Conservation (phyloP, 2,888 invertebrate species). For the Lamellibrachia satsuma region DNA sequence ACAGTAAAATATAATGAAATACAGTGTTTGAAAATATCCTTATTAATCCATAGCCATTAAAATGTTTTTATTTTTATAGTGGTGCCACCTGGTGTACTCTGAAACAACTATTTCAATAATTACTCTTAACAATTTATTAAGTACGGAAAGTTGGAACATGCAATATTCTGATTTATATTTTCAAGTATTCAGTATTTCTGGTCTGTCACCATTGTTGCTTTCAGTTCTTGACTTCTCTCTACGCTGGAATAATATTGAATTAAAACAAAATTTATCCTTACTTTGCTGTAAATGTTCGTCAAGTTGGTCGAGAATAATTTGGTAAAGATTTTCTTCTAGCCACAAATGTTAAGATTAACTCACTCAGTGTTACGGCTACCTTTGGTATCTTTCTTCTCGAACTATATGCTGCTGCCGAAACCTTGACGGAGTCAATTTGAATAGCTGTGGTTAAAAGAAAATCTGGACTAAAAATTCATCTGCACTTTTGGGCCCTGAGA, state of each 20-base stretch:
- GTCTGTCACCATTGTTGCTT: neutral
- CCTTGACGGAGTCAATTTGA: neutral
- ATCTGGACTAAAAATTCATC: neutral
- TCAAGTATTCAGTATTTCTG: neutral
- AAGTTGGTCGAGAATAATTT: no score
- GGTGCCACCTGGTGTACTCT: neutral
- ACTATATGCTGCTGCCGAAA: no score
- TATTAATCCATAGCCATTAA: neutral
- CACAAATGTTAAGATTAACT: no score
- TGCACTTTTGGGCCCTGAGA: neutral
- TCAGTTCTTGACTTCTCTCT: neutral
- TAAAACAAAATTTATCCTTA: neutral
- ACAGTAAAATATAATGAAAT: neutral
- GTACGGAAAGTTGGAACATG: neutral
- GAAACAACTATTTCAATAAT: neutral
- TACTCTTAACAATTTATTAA: neutral
- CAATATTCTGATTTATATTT: neutral
- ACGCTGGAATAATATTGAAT: neutral
- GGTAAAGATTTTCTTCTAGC: no score
- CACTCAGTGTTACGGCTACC: no score
- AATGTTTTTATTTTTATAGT: neutral
- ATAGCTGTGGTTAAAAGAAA: neutral
- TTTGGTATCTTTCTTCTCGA: no score
- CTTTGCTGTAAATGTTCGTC: no score
- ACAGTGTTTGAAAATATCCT: neutral